Base-by-base conservation (phyloP, 2,888 invertebrate species). In the Ashinkailepas kermadecensis region DNA sequence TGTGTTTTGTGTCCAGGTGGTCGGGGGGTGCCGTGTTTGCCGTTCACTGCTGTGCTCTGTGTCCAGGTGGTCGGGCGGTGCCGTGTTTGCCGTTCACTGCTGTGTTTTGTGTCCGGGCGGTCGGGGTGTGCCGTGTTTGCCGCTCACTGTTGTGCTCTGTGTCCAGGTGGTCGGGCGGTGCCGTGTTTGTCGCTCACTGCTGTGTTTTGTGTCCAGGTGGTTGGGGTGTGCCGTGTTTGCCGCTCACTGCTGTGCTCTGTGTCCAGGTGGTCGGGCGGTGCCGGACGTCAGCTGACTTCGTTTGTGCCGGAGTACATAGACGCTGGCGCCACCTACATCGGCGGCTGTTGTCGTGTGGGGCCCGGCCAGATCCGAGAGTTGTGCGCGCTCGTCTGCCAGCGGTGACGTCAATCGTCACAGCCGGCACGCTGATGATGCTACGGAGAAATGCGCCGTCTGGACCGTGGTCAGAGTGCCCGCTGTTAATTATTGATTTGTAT, bases 321-420 rank as follows among this genome's bases (percentile, higher is more conserved):
- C 82, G 87, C 93, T 79, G 96, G 96, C 0, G 94, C 94, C 64
- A 91, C 91, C 81, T 94, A 94, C 87, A 91, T 98, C 78, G 97
- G 97, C 54, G 97, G 97, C 0, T 98, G 97, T 86, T 98, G 97
- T 87, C 90, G 95, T 84, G 94, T 95, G 0, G 92, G 92, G 85
- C 93, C 95, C 1, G 90, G 92, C 0, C 95, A 96, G 87, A 92
- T 97, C 64, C 39, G 56, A 54, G 56, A 64, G 79, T 23, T 79
- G 15, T 13, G 79, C 11, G 18, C 8, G 18, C 39, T 54, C 18
- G 18, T 74, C 7, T 0, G 13, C 54, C 4, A 15, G 7, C 54
- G 6, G 74, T 74, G 39, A 74, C 23, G 65, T 64, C 64, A 23
- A 23, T 3, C n/a, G n/a, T 10, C 65, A 64, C 64, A 18, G 64